These are phyloP conservation scores for Chrysemys picta DNA, from an alignment of 2,113 vertebrate genomes.

Conservation along the genomic window DNA sequence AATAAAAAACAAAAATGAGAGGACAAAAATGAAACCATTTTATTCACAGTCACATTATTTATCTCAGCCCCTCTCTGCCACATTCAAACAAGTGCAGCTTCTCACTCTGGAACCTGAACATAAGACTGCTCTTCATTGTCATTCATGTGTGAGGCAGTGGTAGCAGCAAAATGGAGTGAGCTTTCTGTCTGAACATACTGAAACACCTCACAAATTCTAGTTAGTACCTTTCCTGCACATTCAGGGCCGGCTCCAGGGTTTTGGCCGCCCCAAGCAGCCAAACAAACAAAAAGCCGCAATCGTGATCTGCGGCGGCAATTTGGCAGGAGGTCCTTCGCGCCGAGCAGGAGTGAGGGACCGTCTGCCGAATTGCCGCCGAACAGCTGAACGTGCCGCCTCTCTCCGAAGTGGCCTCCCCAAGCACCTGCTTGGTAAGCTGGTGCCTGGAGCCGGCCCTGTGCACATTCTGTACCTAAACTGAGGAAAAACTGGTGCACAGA, in stretches of 20 bases:
- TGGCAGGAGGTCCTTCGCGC: too few relatives aligned
- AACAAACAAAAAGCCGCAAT: too few relatives aligned
- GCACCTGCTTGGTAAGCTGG: too few relatives aligned
- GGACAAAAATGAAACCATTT: rapidly evolving
- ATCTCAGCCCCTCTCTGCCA: neutral
- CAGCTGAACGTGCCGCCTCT: too few relatives aligned
- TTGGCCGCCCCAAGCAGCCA: too few relatives aligned
- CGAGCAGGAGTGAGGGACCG: too few relatives aligned
- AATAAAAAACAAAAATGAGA: neutral
- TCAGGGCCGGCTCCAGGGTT: neutral
- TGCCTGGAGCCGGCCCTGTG: neutral
- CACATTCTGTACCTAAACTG: neutral
- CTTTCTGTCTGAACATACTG: neutral
- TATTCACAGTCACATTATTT: neutral
- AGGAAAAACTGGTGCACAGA: neutral
- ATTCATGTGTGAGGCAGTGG: neutral
- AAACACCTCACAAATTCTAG: neutral
- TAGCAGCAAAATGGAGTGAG: neutral
- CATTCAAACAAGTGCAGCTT: neutral
- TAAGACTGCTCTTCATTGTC: neutral
- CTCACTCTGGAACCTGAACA: neutral
- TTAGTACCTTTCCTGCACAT: neutral
- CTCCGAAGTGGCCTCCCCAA: too few relatives aligned
- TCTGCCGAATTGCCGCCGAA: too few relatives aligned
- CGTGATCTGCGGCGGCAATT: too few relatives aligned